Evolutionary conservation across 2,113 vertebrate genomes (phyloP).

Genomic region (Alexandromys fortis): DNA sequence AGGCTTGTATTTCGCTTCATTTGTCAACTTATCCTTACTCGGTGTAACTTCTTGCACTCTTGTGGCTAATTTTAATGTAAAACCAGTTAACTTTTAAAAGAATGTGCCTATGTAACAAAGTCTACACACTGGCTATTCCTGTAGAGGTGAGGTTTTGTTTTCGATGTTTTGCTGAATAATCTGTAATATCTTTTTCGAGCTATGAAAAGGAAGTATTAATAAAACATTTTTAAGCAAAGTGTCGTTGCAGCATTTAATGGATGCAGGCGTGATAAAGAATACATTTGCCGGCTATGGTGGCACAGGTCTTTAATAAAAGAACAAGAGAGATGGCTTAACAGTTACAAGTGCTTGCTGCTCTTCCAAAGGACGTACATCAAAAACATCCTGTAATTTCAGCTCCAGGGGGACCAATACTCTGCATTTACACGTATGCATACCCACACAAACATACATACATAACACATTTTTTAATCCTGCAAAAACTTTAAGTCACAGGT

Average conservation of each 20-base stretch:
- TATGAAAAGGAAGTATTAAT: conserved; percentile 80
- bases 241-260: conserved; percentile 66
- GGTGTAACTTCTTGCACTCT: conserved; percentile 84
- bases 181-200: conserved; percentile 75
- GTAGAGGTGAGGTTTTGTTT: conserved; percentile 74
- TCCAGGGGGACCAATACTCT: neutral
- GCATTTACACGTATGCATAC: neutral
- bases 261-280: neutral
- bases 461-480: neutral
- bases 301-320: neutral
- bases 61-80: conserved; percentile 82
- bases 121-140: conserved; percentile 88
- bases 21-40: conserved; percentile 47
- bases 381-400: neutral
- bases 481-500: neutral
- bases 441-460: neutral
- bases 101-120: conserved; percentile 85
- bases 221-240: conserved; percentile 78
- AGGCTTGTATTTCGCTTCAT: conserved; percentile 46
- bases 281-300: neutral
- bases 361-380: neutral
- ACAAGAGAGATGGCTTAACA: neutral
- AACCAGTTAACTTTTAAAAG: conserved; percentile 75
- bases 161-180: conserved; percentile 59
- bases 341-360: neutral